phyloP scores from a whole-genome alignment of 2,113 vertebrate genomes.

The Camelus bactrianus region DNA sequence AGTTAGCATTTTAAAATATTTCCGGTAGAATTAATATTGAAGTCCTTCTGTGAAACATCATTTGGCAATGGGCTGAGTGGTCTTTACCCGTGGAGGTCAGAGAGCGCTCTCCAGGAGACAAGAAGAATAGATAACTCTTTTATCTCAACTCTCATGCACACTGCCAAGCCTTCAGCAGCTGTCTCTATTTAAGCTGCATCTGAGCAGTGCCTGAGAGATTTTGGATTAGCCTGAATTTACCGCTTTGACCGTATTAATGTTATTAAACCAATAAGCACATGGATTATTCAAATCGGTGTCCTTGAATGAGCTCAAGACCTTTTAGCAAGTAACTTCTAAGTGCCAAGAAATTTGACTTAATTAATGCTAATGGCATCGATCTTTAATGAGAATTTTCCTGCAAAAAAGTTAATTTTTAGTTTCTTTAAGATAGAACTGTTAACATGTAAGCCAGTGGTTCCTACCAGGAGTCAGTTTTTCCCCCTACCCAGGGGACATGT shows the following conservation, averaged over 20 bases:
- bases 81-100: slow-evolving; percentile 59
- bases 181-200: slow-evolving; percentile 33
- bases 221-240: slow-evolving; percentile 48
- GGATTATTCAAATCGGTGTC: slow-evolving; percentile 68
- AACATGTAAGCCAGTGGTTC: not conserved
- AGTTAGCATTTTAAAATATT: slow-evolving; percentile 61
- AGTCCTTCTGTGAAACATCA: slow-evolving; percentile 53
- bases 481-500: too few species aligned
- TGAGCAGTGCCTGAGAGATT: slow-evolving; percentile 49
- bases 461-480: not conserved
- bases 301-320: slow-evolving; percentile 61
- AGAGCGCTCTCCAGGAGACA: not conserved
- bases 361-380: slow-evolving; percentile 58
- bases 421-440: not conserved
- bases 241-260: slow-evolving; percentile 51
- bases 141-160: not conserved
- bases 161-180: not conserved
- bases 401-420: slow-evolving; percentile 28
- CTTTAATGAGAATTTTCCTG: slow-evolving; percentile 39
- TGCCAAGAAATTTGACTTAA: slow-evolving; percentile 55
- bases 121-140: slow-evolving; percentile 59
- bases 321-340: slow-evolving; percentile 45
- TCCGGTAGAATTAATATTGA: slow-evolving; percentile 63
- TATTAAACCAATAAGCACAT: slow-evolving; percentile 59
- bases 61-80: slow-evolving; percentile 39